Evolutionary conservation across 2,888 invertebrate genomes (phyloP), one percentile per base, ranked within the genome.

Genomic region (Melikaiella ostensackeni): DNA sequence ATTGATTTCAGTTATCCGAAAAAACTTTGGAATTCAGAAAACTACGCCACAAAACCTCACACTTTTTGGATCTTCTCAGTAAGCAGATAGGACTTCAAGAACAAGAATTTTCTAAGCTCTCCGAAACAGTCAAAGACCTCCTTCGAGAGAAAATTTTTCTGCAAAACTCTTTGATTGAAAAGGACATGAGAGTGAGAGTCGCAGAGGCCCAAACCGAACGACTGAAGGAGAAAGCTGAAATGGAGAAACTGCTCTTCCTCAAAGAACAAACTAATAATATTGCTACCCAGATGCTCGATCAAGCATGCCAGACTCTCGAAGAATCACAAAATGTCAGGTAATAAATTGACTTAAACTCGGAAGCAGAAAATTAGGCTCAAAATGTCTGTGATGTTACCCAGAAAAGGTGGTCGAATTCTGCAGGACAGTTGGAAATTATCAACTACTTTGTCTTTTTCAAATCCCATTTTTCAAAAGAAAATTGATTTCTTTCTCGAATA

Each of bases 1-100:
- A 62, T 46, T 77, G 6, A 27, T 77, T 55, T 30, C 77, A 88
- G 88, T 77, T 87, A 11, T 64, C 50, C 0, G 78, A 82, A 33
- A 80, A 82, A 19, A 80, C 73, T 2, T 55, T 80, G 2, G 82
- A 86, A 59, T n/a, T 81, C 38, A 79, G 76, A 16, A 83, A 86
- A 64, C 66, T 85, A 75, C 83, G 79, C 73, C 70, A 79, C 50
- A 84, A 84, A 46, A 85, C 86, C 11, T 79, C 84, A 6, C 83
- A 82, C 46, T 85, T 85, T 1, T 80, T 89, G 63, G 86, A 86
- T 61, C 66, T 84, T 57, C 70, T 88, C 55, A 82, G 83, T 3
- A 81, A 80, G 42, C 88, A 86, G 81, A 84, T 89, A 66, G 78
- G 81, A 59, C 80, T 75, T 1, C 88, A 87, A 76, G 87, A 87